Evolutionary conservation across 2,888 invertebrate species (phyloP).

Genomic region (Tetranychus truncatus): DNA sequence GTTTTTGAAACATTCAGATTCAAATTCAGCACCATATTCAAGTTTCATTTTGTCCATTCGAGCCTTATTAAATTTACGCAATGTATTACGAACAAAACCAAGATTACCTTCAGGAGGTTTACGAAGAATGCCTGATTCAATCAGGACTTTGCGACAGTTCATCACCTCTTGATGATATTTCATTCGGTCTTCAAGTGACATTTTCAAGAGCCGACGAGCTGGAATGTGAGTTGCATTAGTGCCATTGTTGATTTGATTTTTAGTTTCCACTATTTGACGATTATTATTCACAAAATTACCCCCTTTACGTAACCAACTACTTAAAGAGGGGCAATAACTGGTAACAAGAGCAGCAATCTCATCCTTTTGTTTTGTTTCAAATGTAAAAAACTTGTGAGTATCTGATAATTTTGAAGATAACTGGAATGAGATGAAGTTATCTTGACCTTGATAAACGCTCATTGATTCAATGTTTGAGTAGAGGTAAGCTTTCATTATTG

Average conservation of each 20-base stretch:
- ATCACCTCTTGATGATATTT: conserved; percentile 69
- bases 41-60: conserved; percentile 36
- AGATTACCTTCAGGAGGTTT: conserved; percentile 53
- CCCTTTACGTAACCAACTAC: conserved; percentile 37
- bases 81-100: conserved; percentile 70
- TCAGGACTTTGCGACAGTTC: conserved; percentile 57
- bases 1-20: conserved; percentile 20
- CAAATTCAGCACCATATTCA: conserved; percentile 17
- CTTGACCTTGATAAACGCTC: conserved; percentile 56
- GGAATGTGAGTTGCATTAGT: not conserved
- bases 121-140: conserved; percentile 60
- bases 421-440: conserved; percentile 74
- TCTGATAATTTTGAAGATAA: conserved; percentile 43
- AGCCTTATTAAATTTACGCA: conserved; percentile 57
- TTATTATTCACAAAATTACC: conserved; percentile 10
- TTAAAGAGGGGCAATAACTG: conserved; percentile 67
- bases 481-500: conserved; percentile 70
- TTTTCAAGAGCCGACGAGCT: conserved; percentile 36
- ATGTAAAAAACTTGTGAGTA: conserved; percentile 47
- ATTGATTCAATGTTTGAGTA: conserved; percentile 78
- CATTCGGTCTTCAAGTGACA: conserved; percentile 71
- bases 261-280: not conserved
- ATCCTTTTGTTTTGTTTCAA: conserved; percentile 70
- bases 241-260: conserved; percentile 5
- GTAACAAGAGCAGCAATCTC: conserved; percentile 82